Evolutionary conservation across 2,113 vertebrate genomes (phyloP).

Genomic region (Nesogale talazaci): DNA sequence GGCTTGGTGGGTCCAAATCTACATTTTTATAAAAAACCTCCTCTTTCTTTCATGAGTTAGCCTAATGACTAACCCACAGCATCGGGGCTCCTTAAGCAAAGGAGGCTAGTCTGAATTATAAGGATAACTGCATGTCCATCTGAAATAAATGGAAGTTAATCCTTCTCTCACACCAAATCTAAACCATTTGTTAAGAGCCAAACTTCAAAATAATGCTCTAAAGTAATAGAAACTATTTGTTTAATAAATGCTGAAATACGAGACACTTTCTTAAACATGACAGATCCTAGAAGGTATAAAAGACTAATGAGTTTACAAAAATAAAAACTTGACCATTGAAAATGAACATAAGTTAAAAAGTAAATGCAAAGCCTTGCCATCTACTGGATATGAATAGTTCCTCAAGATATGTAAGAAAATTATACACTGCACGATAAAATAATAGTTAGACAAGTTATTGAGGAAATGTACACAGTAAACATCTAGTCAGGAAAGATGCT

Average conservation of each 20-base stretch:
- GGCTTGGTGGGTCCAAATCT: too few species aligned
- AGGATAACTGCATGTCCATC: background rate
- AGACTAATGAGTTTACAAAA: background rate
- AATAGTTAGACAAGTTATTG: background rate
- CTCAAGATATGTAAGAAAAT: background rate
- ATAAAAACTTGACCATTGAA: background rate
- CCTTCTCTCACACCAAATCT: background rate
- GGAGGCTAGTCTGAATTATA: background rate
- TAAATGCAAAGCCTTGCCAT: background rate
- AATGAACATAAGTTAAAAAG: background rate
- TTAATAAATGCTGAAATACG: background rate
- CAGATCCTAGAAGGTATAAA: background rate
- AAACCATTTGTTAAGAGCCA: background rate
- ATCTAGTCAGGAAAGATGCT: background rate
- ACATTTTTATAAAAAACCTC: too few species aligned
- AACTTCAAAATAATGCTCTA: background rate
- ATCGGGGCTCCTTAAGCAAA: too few species aligned
- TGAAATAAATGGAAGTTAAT: background rate
- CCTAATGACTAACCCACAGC: too few species aligned
- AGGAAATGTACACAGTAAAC: background rate
- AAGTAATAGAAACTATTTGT: background rate
- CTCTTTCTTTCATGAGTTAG: too few species aligned
- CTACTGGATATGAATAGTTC: background rate
- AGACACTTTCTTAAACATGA: constrained; percentile 1
- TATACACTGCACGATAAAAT: background rate